Conservation (phyloP, 2,888 invertebrate species). For the Drosophila lutescens region DNA sequence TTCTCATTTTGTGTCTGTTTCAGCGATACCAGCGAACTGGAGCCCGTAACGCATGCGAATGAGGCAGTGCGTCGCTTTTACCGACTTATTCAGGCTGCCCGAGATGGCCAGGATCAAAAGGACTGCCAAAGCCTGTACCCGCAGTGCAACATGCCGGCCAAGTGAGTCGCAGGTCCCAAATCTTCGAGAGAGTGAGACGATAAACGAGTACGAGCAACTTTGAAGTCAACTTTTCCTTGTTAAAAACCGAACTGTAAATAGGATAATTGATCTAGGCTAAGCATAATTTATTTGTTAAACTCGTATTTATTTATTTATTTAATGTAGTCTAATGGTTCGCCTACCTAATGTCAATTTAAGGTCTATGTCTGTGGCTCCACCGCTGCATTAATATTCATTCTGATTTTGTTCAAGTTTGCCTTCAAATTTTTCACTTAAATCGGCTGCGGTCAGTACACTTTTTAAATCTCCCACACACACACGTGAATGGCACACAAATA, state of each 20-base stretch:
- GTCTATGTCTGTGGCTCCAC: constrained; percentile 9
- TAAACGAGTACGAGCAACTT: constrained; percentile 36
- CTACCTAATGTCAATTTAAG: constrained; percentile 39
- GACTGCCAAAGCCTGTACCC: constrained; percentile 90
- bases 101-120: constrained; percentile 92
- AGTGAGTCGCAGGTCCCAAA: constrained; percentile 30
- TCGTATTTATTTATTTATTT: constrained; percentile 57
- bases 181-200: constrained; percentile 1
- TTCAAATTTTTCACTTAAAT: constrained; percentile 11
- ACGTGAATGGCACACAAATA: constrained; percentile 7
- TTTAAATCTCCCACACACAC: constrained; percentile 35
- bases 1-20: constrained; percentile 29
- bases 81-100: constrained; percentile 91
- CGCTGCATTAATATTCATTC: constrained; percentile 64
- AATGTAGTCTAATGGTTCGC: constrained; percentile 32
- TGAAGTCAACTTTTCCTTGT: constrained; percentile 69
- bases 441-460: constrained; percentile 37
- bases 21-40: constrained; percentile 91
- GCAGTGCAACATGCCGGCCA: constrained; percentile 86
- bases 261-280: constrained; percentile 44
- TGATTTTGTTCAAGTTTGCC: constrained; percentile 63
- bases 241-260: constrained; percentile 68
- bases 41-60: constrained; percentile 87
- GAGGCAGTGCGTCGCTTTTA: constrained; percentile 90
- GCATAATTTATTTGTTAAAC: constrained; percentile 63